Conservation (phyloP, 2,888 invertebrate species). For the Agrilus biguttatus region DNA sequence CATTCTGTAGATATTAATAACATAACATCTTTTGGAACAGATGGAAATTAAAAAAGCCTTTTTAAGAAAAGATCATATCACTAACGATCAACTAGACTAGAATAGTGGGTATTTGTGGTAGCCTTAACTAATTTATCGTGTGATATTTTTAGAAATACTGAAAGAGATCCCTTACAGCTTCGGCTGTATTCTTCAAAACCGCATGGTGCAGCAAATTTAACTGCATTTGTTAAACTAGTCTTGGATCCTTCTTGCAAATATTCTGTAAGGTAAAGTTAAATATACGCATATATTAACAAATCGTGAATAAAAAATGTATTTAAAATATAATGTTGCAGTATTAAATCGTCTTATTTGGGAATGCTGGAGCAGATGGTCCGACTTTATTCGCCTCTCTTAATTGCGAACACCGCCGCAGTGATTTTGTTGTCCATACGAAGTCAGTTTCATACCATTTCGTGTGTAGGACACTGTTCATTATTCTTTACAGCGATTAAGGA, state of each 20-base stretch:
- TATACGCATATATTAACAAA: too few species aligned
- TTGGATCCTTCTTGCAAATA: constrained; percentile 62
- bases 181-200: constrained; percentile 42
- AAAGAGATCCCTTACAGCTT: constrained; percentile 40
- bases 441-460: constrained; percentile 32
- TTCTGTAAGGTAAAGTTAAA: constrained; percentile 39
- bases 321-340: constrained; percentile 26
- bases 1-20: too few species aligned
- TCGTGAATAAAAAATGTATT: too few species aligned
- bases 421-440: constrained; percentile 43
- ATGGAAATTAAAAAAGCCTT: too few species aligned
- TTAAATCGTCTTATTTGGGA: constrained; percentile 41
- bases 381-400: constrained; percentile 47
- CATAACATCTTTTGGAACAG: too few species aligned
- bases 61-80: too few species aligned
- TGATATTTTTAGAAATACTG: constrained; percentile 25
- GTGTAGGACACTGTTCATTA: constrained; percentile 31
- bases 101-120: too few species aligned
- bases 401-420: constrained; percentile 52
- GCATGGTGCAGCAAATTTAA: constrained; percentile 26
- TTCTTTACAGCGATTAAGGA: constrained; percentile 43
- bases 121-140: neutral
- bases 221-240: constrained; percentile 42
- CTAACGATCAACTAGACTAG: too few species aligned
- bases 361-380: constrained; percentile 49